Percentiles rank a stretch among this genome's conserved stretches.
Evolutionary conservation across 2,113 vertebrate genomes (phyloP).

Genomic region (Daboia siamensis): DNA sequence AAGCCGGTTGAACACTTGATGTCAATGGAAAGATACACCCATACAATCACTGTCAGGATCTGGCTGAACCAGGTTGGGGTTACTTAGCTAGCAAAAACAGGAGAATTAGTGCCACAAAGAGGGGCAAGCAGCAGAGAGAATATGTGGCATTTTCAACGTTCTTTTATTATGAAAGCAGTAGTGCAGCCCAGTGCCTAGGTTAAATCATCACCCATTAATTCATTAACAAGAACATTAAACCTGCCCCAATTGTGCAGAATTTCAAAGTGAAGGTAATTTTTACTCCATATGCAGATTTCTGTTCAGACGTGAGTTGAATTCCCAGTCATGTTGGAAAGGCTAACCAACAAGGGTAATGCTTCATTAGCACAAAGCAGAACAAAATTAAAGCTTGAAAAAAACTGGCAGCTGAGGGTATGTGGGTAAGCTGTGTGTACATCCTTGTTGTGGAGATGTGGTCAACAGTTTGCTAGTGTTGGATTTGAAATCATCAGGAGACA

Average conservation of each 20-base stretch:
- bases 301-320: background rate
- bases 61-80: background rate
- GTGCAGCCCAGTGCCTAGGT: background rate
- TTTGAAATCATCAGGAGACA: background rate
- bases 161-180: background rate
- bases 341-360: background rate
- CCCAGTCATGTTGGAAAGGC: background rate
- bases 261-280: background rate
- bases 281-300: background rate
- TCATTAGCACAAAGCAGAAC: background rate
- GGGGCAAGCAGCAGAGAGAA: background rate
- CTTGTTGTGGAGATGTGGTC: background rate
- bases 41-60: background rate
- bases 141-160: background rate
- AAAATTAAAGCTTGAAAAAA: background rate
- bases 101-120: background rate
- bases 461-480: background rate
- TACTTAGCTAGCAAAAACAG: background rate
- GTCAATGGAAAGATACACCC: background rate
- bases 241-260: background rate
- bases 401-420: background rate
- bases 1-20: background rate
- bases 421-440: background rate
- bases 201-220: background rate
- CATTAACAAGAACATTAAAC: background rate